These are phyloP conservation scores for Morone saxatilis DNA, from an alignment of 2,113 vertebrate genomes.

Conservation along the genomic window DNA sequence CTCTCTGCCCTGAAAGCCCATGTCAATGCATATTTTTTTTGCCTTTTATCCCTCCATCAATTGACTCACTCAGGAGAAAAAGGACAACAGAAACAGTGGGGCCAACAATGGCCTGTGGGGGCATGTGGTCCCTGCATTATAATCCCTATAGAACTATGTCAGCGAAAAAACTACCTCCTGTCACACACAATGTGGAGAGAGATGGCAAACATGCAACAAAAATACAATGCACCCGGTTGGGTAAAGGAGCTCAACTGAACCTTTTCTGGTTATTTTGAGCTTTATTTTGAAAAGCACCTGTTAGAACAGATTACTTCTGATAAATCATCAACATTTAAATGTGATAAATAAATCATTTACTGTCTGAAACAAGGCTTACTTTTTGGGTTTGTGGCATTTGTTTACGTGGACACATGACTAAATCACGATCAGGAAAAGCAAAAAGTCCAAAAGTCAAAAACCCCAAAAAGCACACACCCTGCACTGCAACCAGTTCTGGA, in stretches of 20 bases:
- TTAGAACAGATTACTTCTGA: background rate
- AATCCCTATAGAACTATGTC: constrained; percentile 85
- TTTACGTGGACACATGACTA: background rate
- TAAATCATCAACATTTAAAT: background rate
- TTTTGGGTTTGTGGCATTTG: background rate
- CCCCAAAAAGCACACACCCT: constrained; percentile 54
- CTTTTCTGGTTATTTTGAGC: background rate
- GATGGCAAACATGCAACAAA: constrained; percentile 53
- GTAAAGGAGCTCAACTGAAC: constrained; percentile 4
- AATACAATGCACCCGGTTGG: constrained; percentile 55
- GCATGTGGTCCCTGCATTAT: constrained; percentile 79
- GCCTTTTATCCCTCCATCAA: constrained; percentile 85
- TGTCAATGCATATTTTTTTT: constrained; percentile 83
- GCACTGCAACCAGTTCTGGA: constrained; percentile 69
- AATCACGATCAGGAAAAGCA: background rate
- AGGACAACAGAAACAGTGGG: constrained; percentile 74
- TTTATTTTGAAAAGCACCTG: constrained; percentile 19
- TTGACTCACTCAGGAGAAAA: constrained; percentile 83
- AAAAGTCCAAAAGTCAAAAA: constrained; percentile 8
- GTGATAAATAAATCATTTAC: background rate
- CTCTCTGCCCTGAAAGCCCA: constrained; percentile 81
- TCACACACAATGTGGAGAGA: constrained; percentile 70
- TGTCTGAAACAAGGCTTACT: background rate
- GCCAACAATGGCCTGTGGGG: constrained; percentile 81
- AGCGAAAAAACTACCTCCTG: constrained; percentile 79